Percentiles rank a stretch among this genome's conserved stretches.
Conservation (phyloP, 1,140 invertebrate genomes). For the Copidosoma floridanum region DNA sequence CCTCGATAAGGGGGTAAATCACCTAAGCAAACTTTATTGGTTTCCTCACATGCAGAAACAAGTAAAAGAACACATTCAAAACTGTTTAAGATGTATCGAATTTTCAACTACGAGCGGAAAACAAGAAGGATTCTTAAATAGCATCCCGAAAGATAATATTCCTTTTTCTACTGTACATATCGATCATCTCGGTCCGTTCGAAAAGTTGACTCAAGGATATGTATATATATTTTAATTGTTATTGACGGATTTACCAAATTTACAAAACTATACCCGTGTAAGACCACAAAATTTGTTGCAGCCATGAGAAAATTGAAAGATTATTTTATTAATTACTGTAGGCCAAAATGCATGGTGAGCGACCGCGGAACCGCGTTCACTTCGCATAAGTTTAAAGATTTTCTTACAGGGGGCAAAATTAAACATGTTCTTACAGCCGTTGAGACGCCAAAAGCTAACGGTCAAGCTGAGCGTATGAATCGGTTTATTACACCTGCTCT, state of each 20-base stretch:
- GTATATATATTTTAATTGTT: slow-evolving; percentile 33
- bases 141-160: slow-evolving; percentile 35
- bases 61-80: slow-evolving; percentile 28
- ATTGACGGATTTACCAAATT: slow-evolving; percentile 37
- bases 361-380: slow-evolving; percentile 18
- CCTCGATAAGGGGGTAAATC: slow-evolving; percentile 31
- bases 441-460: slow-evolving; percentile 14
- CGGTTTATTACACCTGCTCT: too few relatives aligned
- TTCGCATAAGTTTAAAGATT: slow-evolving; percentile 6
- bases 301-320: slow-evolving; percentile 23
- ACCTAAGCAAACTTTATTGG: slow-evolving; percentile 35
- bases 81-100: slow-evolving; percentile 42
- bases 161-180: slow-evolving; percentile 39
- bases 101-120: slow-evolving; percentile 35
- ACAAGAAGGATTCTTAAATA: slow-evolving; percentile 32
- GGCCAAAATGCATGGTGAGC: neutral
- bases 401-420: neutral
- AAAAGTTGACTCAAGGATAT: slow-evolving; percentile 8
- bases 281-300: too few relatives aligned
- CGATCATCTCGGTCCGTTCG: slow-evolving; percentile 37
- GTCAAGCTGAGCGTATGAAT: slow-evolving; percentile 14
- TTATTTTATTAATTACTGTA: slow-evolving; percentile 21
- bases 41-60: slow-evolving; percentile 39
- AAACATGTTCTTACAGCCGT: slow-evolving; percentile 10
- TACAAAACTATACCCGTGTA: too few relatives aligned